A percentile compares a stretch with the other conserved stretches of the same genome.
These are phyloP conservation scores for Propithecus coquereli DNA, from an alignment of 2,113 vertebrate species.

Conservation along the genomic window DNA sequence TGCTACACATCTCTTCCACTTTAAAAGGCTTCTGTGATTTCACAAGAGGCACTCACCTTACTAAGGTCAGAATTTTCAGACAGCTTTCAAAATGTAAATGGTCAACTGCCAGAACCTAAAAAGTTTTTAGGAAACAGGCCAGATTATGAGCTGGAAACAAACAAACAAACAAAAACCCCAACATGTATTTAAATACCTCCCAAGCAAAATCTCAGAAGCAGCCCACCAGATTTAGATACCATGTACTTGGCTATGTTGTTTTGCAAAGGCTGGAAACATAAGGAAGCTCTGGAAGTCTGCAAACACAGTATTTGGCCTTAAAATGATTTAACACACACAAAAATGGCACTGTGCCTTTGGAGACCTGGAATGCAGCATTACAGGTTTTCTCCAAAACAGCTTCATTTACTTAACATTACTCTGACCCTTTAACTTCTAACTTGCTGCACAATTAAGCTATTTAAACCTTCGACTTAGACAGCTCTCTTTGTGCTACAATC, in stretches of 20 bases:
- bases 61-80: neutral
- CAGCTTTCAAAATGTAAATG: constrained; percentile 5
- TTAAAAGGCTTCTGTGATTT: neutral
- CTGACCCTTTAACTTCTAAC: constrained; percentile 70
- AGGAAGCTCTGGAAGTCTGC: constrained; percentile 50
- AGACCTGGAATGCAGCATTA: constrained; percentile 69
- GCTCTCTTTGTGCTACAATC: constrained; percentile 42
- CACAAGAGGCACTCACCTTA: neutral
- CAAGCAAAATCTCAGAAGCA: constrained; percentile 6
- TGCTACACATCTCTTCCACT: neutral
- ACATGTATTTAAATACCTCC: constrained; percentile 34
- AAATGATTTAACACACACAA: constrained; percentile 61
- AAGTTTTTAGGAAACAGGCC: neutral
- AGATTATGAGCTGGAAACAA: constrained; percentile 5
- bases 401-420: constrained; percentile 74
- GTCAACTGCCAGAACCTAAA: neutral
- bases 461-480: constrained; percentile 54
- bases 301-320: constrained; percentile 57
- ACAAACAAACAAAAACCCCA: neutral
- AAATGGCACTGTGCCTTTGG: constrained; percentile 58
- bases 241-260: neutral
- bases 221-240: constrained; percentile 25
- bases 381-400: constrained; percentile 76
- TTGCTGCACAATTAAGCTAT: constrained; percentile 70
- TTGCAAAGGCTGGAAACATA: constrained; percentile 49